A percentile compares a stretch with the other conserved stretches of the same genome.
phyloP scores from a whole-genome alignment of 1,140 invertebrate species.

The Fopius arisanus region DNA sequence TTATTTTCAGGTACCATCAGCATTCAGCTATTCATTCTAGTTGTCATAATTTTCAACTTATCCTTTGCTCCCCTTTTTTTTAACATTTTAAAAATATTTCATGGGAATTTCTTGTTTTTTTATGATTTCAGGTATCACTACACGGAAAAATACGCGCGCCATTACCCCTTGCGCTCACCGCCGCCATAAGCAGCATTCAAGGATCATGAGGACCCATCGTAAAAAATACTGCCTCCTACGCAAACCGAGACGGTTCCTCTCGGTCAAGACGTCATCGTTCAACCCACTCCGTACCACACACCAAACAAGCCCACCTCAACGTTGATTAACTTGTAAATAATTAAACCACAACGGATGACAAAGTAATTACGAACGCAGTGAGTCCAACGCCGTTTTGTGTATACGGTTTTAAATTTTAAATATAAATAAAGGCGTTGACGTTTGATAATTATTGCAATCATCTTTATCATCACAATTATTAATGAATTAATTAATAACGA shows the following conservation, averaged over 20 bases:
- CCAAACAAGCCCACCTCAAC: background rate
- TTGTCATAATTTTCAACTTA: too few species aligned
- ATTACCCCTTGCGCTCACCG: conserved; percentile 11
- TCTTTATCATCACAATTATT: conserved; percentile 22
- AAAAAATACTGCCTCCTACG: conserved; percentile 25
- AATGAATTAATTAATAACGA: conserved; percentile 9
- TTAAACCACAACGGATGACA: background rate
- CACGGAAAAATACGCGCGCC: conserved; percentile 19
- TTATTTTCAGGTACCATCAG: too few species aligned
- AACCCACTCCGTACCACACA: background rate
- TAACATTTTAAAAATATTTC: too few species aligned
- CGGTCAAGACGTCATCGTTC: background rate
- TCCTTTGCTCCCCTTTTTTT: too few species aligned
- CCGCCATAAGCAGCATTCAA: conserved; percentile 19
- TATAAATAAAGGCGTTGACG: conserved; percentile 12
- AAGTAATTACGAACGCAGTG: conserved; percentile 4
- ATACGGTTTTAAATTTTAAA: conserved; percentile 12
- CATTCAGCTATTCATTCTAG: too few species aligned
- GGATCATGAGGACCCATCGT: background rate
- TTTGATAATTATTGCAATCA: conserved; percentile 19
- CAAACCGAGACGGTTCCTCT: conserved; percentile 2
- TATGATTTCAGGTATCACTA: conserved; percentile 28
- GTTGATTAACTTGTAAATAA: conserved; percentile 4
- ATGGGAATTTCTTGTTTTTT: background rate
- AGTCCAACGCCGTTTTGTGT: background rate